phyloP scores from a whole-genome alignment of 2,797 vertebrate genomes.

The Oryzias sinensis region DNA sequence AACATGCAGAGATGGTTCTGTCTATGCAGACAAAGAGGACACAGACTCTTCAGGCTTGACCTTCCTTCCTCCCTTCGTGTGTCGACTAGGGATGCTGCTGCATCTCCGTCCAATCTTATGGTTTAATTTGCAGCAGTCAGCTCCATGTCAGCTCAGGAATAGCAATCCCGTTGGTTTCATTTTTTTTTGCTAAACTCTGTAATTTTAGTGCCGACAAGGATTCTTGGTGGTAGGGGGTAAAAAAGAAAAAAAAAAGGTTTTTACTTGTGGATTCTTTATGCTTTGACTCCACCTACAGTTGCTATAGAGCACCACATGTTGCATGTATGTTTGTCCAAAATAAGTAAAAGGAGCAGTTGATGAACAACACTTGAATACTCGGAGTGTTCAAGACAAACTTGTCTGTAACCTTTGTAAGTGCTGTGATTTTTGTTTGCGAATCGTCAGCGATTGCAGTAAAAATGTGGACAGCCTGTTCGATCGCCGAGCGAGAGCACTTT shows the following conservation, averaged over 20 bases:
- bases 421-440: conserved; percentile 28
- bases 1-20: conserved; percentile 23
- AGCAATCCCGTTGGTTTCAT: conserved; percentile 26
- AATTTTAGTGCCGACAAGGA: conserved; percentile 25
- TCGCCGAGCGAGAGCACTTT: conserved; percentile 54
- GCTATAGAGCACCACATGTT: conserved; percentile 56
- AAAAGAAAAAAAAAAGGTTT: conserved; percentile 4
- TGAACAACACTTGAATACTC: neutral
- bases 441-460: conserved; percentile 35
- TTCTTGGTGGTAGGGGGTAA: conserved; percentile 7
- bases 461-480: conserved; percentile 53
- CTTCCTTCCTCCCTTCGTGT: conserved; percentile 42
- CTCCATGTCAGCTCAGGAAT: conserved; percentile 33
- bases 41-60: conserved; percentile 56
- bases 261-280: conserved; percentile 48
- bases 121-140: conserved; percentile 43
- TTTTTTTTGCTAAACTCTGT: conserved; percentile 25
- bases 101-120: conserved; percentile 39
- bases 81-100: conserved; percentile 39
- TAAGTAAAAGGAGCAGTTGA: neutral
- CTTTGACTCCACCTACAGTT: conserved; percentile 75
- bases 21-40: conserved; percentile 46
- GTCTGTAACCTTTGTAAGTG: conserved; percentile 3
- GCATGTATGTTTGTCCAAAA: conserved; percentile 3
- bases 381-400: neutral